These are phyloP conservation scores for Fulica atra DNA, from an alignment of 2,113 vertebrate genomes.

Conservation along the genomic window DNA sequence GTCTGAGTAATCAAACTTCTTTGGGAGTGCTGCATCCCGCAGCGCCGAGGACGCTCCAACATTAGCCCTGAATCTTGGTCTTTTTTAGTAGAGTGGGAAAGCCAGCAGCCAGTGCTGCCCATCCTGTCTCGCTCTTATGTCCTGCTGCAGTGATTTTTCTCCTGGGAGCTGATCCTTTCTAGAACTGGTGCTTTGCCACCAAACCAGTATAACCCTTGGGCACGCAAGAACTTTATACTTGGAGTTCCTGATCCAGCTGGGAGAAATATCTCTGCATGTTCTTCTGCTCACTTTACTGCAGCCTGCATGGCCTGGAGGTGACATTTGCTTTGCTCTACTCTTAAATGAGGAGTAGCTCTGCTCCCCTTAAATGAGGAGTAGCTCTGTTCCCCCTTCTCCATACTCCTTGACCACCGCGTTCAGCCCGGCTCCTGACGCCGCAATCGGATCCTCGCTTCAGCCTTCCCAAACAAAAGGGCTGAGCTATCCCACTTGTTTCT, in stretches of 20 bases:
- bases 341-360: not conserved
- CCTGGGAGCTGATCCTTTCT: not conserved
- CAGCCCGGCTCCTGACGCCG: not conserved
- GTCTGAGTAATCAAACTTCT: constrained; percentile 35
- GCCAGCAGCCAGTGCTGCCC: not conserved
- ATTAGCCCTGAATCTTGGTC: not conserved
- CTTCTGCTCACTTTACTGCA: not conserved
- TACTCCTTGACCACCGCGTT: not conserved
- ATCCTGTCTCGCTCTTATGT: not conserved
- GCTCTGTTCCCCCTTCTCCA: not conserved
- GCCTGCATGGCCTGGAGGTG: not conserved
- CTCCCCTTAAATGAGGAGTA: not conserved
- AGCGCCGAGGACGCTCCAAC: not conserved
- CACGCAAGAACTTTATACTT: accelerated
- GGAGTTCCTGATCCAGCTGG: not conserved
- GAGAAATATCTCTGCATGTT: not conserved
- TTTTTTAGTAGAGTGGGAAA: not conserved
- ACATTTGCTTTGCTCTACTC: not conserved
- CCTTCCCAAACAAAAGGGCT: not conserved
- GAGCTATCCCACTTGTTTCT: constrained; percentile 55
- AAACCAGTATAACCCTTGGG: not conserved
- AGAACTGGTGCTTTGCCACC: not conserved
- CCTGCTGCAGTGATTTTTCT: not conserved
- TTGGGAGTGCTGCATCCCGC: not conserved
- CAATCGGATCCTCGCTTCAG: constrained; percentile 2